A percentile compares a stretch with the other conserved stretches of the same genome.
Evolutionary conservation across 1,140 invertebrate genomes (phyloP).

Genomic region (Platyscapa corneri): DNA sequence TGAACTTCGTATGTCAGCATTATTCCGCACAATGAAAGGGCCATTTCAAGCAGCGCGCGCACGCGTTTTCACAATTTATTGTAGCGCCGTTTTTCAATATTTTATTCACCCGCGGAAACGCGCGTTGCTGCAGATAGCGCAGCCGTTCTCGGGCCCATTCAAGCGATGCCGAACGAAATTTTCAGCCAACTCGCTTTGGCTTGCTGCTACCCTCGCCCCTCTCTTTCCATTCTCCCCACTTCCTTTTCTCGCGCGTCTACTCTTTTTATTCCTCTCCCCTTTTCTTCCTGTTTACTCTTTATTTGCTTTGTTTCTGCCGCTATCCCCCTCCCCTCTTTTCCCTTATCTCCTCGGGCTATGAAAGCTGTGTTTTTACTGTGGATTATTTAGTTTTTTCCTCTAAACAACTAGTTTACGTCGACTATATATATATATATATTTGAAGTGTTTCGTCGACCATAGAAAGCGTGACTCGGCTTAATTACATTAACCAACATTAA

Average conservation of each 20-base stretch:
- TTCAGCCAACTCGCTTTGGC: conserved; percentile 27
- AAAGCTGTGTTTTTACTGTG: conserved; percentile 27
- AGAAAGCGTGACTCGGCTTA: neutral
- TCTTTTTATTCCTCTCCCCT: neutral
- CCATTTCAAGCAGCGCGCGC: conserved; percentile 33
- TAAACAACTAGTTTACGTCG: conserved; percentile 13
- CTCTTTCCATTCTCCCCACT: neutral
- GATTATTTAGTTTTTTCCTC: conserved; percentile 34
- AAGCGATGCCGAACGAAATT: conserved; percentile 41
- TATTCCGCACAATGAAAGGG: conserved; percentile 53
- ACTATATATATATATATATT: too few relatives aligned
- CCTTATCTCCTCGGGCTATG: neutral
- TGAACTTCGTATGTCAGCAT: conserved; percentile 51
- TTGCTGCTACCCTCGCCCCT: neutral
- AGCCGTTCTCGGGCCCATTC: conserved; percentile 8
- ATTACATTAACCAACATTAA: too few relatives aligned
- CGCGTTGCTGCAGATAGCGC: conserved; percentile 31
- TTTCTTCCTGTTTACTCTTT: neutral
- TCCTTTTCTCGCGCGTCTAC: neutral
- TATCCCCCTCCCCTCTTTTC: neutral
- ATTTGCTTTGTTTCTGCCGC: neutral
- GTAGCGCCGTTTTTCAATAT: conserved; percentile 52
- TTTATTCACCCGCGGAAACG: conserved; percentile 48
- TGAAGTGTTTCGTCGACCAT: neutral
- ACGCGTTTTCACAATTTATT: conserved; percentile 45